Conservation (phyloP, 2,888 invertebrate genomes). For the Eumacrocentrus americanus region DNA sequence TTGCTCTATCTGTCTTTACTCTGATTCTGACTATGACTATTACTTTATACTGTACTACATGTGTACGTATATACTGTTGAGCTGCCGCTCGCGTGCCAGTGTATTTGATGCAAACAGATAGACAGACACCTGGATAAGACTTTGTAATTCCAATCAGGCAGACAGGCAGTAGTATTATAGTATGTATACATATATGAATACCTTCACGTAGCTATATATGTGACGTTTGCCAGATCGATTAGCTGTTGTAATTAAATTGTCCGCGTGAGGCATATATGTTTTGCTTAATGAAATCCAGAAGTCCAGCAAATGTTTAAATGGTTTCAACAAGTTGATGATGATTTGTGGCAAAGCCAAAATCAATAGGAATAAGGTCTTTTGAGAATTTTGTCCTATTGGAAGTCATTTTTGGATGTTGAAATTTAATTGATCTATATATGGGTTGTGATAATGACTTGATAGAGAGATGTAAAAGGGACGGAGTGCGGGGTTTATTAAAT, state of each 20-base stretch:
- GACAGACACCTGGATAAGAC: not conserved
- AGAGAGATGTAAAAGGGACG: too few relatives aligned
- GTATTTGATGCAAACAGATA: not conserved
- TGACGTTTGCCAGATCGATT: not conserved
- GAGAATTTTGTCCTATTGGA: too few relatives aligned
- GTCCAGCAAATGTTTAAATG: conserved; percentile 24
- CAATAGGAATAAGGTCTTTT: too few relatives aligned
- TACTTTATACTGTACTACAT: not conserved
- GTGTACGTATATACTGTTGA: too few relatives aligned
- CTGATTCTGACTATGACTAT: not conserved
- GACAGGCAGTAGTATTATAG: not conserved
- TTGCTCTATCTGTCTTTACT: not conserved
- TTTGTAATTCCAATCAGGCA: not conserved
- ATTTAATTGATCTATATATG: too few relatives aligned
- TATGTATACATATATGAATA: not conserved
- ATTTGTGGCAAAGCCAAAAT: too few relatives aligned
- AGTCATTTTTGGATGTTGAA: too few relatives aligned
- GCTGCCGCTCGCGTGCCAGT: conserved; percentile 3
- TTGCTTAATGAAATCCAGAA: conserved; percentile 4
- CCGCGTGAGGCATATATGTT: not conserved
- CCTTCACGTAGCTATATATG: not conserved
- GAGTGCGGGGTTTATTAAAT: not conserved
- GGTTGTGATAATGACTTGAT: too few relatives aligned
- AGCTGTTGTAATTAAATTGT: conserved; percentile 5
- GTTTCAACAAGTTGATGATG: not conserved